Evolutionary conservation across 2,888 invertebrate species (phyloP).

Genomic region (Agrotis puta): DNA sequence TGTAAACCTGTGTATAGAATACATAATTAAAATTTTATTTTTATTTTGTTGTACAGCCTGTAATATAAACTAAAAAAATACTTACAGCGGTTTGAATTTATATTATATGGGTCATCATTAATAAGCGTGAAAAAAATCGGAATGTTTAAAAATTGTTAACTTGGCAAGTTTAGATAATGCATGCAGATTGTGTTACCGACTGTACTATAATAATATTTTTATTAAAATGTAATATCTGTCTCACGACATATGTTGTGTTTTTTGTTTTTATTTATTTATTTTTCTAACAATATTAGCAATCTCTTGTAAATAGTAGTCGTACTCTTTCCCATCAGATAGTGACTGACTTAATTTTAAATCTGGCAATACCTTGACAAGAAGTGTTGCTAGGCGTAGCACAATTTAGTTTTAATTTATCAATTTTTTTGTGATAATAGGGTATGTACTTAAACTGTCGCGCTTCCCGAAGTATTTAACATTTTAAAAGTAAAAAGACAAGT

Average conservation of each 20-base stretch:
- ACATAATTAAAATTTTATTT: slow-evolving; percentile 45
- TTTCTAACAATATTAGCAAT: slow-evolving; percentile 72
- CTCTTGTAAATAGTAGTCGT: slow-evolving; percentile 80
- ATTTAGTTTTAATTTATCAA: slow-evolving; percentile 84
- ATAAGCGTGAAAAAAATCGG: not conserved
- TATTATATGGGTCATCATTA: slow-evolving; percentile 7
- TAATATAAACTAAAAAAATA: slow-evolving; percentile 35
- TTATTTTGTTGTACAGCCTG: slow-evolving; percentile 48
- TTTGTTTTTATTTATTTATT: slow-evolving; percentile 65
- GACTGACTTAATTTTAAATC: slow-evolving; percentile 74
- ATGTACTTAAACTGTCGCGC: slow-evolving; percentile 83
- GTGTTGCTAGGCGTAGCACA: slow-evolving; percentile 83
- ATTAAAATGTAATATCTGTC: slow-evolving; percentile 80
- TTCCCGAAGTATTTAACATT: slow-evolving; percentile 70
- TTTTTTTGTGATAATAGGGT: slow-evolving; percentile 89
- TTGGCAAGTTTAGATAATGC: slow-evolving; percentile 26
- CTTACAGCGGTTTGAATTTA: slow-evolving; percentile 20
- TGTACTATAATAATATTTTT: slow-evolving; percentile 55
- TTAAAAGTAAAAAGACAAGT: slow-evolving; percentile 78
- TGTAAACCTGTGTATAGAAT: slow-evolving; percentile 58
- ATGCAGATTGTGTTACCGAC: slow-evolving; percentile 54
- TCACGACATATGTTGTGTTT: slow-evolving; percentile 90
- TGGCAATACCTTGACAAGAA: slow-evolving; percentile 71
- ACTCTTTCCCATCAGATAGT: slow-evolving; percentile 89
- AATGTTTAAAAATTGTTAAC: slow-evolving; percentile 19